Percentiles rank a stretch among this genome's conserved stretches.
Evolutionary conservation across 1,140 invertebrate species (phyloP).

Genomic region (Tribolium castaneum): DNA sequence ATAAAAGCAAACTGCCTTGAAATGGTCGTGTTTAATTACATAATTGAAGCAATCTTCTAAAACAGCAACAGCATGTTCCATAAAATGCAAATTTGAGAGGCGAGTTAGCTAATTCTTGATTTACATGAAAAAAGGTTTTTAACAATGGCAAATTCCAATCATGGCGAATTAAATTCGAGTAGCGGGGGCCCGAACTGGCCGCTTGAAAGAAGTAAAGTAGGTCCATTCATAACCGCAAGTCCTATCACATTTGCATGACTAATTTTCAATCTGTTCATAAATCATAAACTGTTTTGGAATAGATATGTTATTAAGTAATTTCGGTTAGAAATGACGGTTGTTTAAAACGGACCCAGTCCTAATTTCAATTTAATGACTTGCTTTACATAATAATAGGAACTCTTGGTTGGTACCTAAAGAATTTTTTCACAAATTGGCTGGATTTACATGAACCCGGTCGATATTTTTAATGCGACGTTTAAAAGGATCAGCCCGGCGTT

Average conservation of each 20-base stretch:
- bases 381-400: conserved; percentile 21
- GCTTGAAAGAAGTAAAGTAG: not conserved
- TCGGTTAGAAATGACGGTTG: conserved; percentile 31
- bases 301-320: conserved; percentile 35
- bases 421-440: conserved; percentile 9
- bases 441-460: not conserved
- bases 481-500: not conserved
- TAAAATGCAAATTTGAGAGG: not conserved
- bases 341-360: conserved; percentile 26
- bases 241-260: conserved; percentile 22
- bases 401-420: conserved; percentile 14
- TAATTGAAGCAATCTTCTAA: not conserved
- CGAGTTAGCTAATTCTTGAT: not conserved
- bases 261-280: conserved; percentile 31
- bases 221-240: conserved; percentile 12
- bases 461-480: conserved; percentile 5
- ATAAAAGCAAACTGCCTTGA: not conserved
- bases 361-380: conserved; percentile 31
- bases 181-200: not conserved
- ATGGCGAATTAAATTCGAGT: not conserved
- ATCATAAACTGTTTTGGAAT: conserved; percentile 31
- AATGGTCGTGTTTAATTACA: not conserved
- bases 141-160: conserved; percentile 1
- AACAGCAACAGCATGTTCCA: not conserved
- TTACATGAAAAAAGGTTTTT: not conserved